Evolutionary conservation across 2,797 vertebrate genomes (phyloP), one percentile per base, ranked within the genome.

Genomic region (Pangasius mekongensis): DNA sequence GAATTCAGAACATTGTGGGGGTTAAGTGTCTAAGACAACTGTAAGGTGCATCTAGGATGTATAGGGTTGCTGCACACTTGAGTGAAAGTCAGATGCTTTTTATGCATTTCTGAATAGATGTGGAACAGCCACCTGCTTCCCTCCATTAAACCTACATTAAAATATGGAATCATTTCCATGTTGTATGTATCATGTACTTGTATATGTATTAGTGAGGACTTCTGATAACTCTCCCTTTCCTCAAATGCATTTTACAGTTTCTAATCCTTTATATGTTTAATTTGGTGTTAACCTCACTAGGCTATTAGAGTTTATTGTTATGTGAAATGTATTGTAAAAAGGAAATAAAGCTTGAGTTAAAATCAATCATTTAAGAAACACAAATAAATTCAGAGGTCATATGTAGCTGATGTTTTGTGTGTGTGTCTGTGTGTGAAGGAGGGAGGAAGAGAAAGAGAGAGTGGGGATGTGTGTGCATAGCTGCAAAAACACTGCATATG

Each of bases 321-420:
- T 95, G 94, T 95, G 89, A 93, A 95, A 95, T 95, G 87, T 93
- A 92, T 95, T 96, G 95, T 96, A 95, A 95, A 95, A 93, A 94
- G 94, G 91, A 91, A 89, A 94, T 86, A 91, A 94, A 95, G 94
- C 94, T 94, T 94, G 60, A 88, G 39, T 89, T 93, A 92, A 91
- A 89, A 91, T 93, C 92, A 90, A 92, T 94, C 93, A 92, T 95
- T 93, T 88, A 91, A 88, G 91, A 85, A 91, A 88, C 89, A 89
- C 89, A 89, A 93, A 93, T 94, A 95, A 95, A 94, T 91, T 81
- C 90, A 88, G 91, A 90, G 89, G 92, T 90, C 91, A 91, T 91
- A 83, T 74, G 89, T 87, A 89, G 91, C 9, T 83, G 22, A 82
- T 87, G 84, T 84, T 54, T 24, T 54, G 5, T 78, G 49, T 54